Percentiles rank a stretch among this genome's conserved stretches.
Evolutionary conservation across 2,797 vertebrate genomes (phyloP).

Genomic region (Intellagama lesueurii): DNA sequence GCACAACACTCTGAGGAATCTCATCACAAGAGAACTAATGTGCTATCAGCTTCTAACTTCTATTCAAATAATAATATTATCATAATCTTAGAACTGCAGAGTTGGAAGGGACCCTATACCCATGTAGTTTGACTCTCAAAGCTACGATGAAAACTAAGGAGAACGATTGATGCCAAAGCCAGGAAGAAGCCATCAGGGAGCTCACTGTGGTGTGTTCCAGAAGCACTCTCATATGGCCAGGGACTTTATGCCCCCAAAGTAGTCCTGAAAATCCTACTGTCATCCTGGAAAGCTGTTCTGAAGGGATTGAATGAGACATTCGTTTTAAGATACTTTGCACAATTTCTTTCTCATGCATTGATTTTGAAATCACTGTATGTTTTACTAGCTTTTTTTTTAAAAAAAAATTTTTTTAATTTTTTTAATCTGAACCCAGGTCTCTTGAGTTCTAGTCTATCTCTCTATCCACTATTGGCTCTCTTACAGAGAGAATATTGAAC

Average conservation of each 20-base stretch:
- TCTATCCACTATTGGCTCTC: too few species aligned
- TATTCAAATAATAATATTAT: too few species aligned
- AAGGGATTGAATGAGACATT: background rate
- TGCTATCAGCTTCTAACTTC: too few species aligned
- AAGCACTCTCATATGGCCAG: background rate
- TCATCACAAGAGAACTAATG: too few species aligned
- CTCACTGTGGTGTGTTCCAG: background rate
- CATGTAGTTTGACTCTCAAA: background rate
- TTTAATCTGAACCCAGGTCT: too few species aligned
- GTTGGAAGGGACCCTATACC: too few species aligned
- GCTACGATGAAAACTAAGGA: background rate
- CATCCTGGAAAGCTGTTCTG: background rate
- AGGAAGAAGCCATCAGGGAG: background rate
- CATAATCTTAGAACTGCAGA: too few species aligned
- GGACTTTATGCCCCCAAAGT: background rate
- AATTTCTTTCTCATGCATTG: background rate
- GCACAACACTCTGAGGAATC: too few species aligned
- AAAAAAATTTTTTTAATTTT: too few species aligned
- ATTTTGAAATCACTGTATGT: background rate
- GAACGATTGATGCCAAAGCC: too few species aligned
- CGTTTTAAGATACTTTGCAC: background rate
- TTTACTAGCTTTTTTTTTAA: too few species aligned
- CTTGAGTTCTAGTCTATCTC: too few species aligned
- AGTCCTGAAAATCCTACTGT: background rate
- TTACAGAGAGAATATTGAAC: background rate